These are phyloP conservation scores for Drosophila sordidapex DNA, from an alignment of 2,888 invertebrate species.

Conservation along the genomic window DNA sequence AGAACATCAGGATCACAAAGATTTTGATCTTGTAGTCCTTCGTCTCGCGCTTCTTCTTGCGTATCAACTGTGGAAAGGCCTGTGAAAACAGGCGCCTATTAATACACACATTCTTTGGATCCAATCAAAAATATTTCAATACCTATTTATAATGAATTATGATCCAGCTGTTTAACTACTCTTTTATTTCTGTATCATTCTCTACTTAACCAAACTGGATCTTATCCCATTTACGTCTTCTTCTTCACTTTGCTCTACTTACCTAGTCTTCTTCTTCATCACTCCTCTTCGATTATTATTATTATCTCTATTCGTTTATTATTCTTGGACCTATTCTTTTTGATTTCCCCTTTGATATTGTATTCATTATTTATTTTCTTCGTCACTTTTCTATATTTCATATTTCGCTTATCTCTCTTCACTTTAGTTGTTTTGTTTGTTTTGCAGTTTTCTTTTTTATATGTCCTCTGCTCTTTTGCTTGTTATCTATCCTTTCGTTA, in stretches of 20 bases:
- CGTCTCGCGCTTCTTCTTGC: conserved; percentile 89
- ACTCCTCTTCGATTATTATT: too few species aligned
- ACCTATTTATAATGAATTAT: background rate
- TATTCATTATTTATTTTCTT: background rate
- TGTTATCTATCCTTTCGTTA: background rate
- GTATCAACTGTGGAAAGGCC: conserved; percentile 90
- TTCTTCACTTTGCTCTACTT: background rate
- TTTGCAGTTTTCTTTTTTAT: background rate
- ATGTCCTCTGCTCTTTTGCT: background rate
- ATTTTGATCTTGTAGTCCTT: conserved; percentile 92
- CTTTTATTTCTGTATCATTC: background rate
- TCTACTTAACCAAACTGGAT: background rate
- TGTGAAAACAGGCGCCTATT: conserved; percentile 74
- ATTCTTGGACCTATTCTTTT: too few species aligned
- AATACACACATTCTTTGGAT: background rate
- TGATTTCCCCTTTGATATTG: too few species aligned
- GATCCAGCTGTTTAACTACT: background rate
- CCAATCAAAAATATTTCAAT: background rate
- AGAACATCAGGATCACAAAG: conserved; percentile 92
- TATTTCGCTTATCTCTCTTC: background rate
- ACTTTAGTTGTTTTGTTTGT: background rate
- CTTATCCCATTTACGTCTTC: background rate
- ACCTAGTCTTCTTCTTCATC: background rate
- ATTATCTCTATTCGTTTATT: too few species aligned
- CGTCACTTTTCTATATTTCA: background rate